Evolutionary conservation across 2,888 invertebrate genomes (phyloP).

Genomic region (Brachypterus glaber): DNA sequence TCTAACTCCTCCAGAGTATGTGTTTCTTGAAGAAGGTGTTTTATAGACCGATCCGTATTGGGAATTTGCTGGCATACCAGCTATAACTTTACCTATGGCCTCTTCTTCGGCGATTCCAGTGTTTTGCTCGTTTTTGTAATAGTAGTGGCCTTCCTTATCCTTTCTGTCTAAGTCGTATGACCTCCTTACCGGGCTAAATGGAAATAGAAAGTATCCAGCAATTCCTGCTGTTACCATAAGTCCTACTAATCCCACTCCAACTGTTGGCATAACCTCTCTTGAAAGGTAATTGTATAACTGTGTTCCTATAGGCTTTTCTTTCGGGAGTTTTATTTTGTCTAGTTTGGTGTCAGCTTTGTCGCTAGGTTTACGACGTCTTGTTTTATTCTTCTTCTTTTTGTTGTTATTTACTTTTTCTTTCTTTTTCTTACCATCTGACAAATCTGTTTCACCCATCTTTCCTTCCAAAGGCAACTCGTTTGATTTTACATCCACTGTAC

Average conservation of each 20-base stretch:
- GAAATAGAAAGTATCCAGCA: slow-evolving; percentile 68
- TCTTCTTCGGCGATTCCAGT: slow-evolving; percentile 69
- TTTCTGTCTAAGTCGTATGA: slow-evolving; percentile 57
- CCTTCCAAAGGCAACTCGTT: slow-evolving; percentile 29
- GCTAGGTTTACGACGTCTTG: slow-evolving; percentile 49
- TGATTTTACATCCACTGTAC: too few relatives aligned
- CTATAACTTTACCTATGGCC: slow-evolving; percentile 63
- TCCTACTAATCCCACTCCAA: slow-evolving; percentile 67
- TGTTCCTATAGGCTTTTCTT: slow-evolving; percentile 55
- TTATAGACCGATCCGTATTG: slow-evolving; percentile 15
- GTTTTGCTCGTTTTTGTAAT: slow-evolving; percentile 60
- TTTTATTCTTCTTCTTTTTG: slow-evolving; percentile 52
- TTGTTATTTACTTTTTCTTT: slow-evolving; percentile 33
- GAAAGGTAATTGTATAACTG: slow-evolving; percentile 70
- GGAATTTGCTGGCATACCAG: slow-evolving; percentile 42
- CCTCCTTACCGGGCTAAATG: slow-evolving; percentile 57
- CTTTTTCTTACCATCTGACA: slow-evolving; percentile 22
- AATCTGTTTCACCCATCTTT: slow-evolving; percentile 35
- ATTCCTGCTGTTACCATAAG: slow-evolving; percentile 64
- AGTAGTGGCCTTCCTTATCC: slow-evolving; percentile 49
- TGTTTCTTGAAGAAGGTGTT: slow-evolving; percentile 26
- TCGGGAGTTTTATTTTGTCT: slow-evolving; percentile 26
- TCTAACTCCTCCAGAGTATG: slow-evolving; percentile 20
- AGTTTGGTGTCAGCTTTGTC: slow-evolving; percentile 39
- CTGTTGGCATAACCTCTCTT: slow-evolving; percentile 71